These are phyloP conservation scores for Opisthocomus hoazin DNA, from an alignment of 2,113 vertebrate species.

Conservation along the genomic window DNA sequence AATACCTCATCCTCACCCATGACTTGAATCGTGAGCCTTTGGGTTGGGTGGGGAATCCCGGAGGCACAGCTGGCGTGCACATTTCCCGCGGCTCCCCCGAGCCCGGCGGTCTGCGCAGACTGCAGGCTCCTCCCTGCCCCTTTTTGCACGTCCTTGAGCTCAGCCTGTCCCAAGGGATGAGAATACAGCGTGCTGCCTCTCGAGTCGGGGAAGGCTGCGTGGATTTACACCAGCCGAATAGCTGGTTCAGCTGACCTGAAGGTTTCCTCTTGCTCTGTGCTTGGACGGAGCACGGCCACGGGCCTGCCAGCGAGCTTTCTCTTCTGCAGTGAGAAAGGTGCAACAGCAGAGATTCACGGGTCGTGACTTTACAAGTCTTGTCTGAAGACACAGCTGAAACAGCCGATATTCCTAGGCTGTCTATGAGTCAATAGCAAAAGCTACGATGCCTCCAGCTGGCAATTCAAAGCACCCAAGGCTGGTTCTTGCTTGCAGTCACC, in stretches of 20 bases:
- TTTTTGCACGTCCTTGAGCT: neutral
- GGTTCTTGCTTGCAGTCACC: neutral
- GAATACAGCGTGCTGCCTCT: neutral
- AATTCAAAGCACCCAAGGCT: neutral
- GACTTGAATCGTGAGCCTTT: neutral
- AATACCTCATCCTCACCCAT: neutral
- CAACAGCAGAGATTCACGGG: rapidly evolving
- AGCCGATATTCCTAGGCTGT: neutral
- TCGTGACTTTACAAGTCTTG: neutral
- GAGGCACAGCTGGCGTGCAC: neutral
- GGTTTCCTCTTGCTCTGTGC: neutral
- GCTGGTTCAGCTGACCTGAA: neutral
- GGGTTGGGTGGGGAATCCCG: neutral
- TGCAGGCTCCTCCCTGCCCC: neutral
- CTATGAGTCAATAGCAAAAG: neutral
- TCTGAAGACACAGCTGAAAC: neutral
- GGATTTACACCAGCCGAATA: neutral
- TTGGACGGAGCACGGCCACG: neutral
- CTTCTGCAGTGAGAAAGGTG: rapidly evolving
- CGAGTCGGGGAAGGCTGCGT: rapidly evolving
- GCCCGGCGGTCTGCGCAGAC: neutral
- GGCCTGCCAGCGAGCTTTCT: rapidly evolving
- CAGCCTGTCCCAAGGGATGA: neutral
- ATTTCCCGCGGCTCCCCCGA: neutral
- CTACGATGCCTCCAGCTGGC: neutral